Evolutionary conservation across 2,888 invertebrate genomes (phyloP), one percentile per base, ranked within the genome.

Genomic region (Xylocampa areola): DNA sequence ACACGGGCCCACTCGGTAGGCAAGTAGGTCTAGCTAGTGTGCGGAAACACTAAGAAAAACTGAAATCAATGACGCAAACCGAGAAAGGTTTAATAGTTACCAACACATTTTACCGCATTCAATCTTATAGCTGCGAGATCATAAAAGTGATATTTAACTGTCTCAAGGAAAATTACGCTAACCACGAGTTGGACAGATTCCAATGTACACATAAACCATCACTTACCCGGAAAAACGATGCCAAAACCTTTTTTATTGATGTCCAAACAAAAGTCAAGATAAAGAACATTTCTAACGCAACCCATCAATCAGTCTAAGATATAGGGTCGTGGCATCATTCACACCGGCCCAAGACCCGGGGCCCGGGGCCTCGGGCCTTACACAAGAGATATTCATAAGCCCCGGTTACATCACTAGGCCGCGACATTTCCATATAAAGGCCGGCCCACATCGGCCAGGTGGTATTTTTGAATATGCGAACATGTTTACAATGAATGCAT

Each of bases 371-470:
- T 30, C 32, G 7, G 8, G 14, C n/a, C 48, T 54, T 52, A 45
- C 37, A 17, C 32, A 41, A 62, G 33, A 64, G 13, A 55, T 35
- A 62, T 62, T 55, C 30, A 60, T 57, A 51, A 55, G 44, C 29
- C 41, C n/a, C 16, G 17, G 52, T 75, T 75, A 75, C 75, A 54
- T 73, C 67, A 73, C 21, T 41, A 47, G 25, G 36, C 51, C 54
- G 27, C 49, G 70, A 58, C 70, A 73, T 75, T 75, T 51, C 75
- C 75, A 75, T 75, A 75, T 75, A 70, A 59, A 66, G 73, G 37
- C 35, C 39, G 54, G 52, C 53, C 67, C 41, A 66, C 73, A 68
- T 65, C 40, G 50, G 19, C 47, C 68, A 57, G 41, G 14, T 57
- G 63, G 55, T 63, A 63, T 58, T 63, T 65, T 61, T 48, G 30